A percentile compares a stretch with the other conserved stretches of the same genome.
Evolutionary conservation across 1,140 invertebrate species (phyloP).

Genomic region (Varroa destructor): DNA sequence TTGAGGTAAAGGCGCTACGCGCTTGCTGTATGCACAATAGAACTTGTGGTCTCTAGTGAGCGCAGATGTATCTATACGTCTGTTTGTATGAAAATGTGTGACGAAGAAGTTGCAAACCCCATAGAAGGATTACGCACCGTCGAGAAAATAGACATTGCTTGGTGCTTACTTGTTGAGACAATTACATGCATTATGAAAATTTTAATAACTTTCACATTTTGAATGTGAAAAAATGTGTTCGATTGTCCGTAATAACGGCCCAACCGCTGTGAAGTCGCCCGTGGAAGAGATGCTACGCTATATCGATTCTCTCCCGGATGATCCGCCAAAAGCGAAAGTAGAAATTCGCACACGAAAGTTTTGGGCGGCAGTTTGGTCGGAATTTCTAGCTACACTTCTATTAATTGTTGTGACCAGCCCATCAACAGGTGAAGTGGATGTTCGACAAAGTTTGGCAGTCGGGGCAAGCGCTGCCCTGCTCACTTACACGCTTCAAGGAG

Average conservation of each 20-base stretch:
- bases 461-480: not conserved
- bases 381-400: slow-evolving; percentile 5
- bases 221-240: slow-evolving; percentile 2
- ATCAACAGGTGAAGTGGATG: not conserved
- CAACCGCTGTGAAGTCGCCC: not conserved
- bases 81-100: too few species aligned
- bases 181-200: too few species aligned
- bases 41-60: too few species aligned
- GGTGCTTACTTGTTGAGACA: too few species aligned
- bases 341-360: slow-evolving; percentile 7
- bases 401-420: not conserved
- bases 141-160: too few species aligned
- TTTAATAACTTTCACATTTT: too few species aligned
- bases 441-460: slow-evolving; percentile 10
- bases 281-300: slow-evolving; percentile 25
- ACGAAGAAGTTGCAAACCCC: too few species aligned
- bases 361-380: slow-evolving; percentile 16
- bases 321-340: not conserved
- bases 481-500: slow-evolving; percentile 12
- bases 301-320: slow-evolving; percentile 16
- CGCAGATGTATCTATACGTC: too few species aligned
- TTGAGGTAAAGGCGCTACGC: too few species aligned
- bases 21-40: too few species aligned
- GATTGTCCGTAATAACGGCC: slow-evolving; percentile 4
- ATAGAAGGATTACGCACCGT: too few species aligned